Conservation (phyloP, 92 coral and sea anemone species). For the Actinostola sp. region DNA sequence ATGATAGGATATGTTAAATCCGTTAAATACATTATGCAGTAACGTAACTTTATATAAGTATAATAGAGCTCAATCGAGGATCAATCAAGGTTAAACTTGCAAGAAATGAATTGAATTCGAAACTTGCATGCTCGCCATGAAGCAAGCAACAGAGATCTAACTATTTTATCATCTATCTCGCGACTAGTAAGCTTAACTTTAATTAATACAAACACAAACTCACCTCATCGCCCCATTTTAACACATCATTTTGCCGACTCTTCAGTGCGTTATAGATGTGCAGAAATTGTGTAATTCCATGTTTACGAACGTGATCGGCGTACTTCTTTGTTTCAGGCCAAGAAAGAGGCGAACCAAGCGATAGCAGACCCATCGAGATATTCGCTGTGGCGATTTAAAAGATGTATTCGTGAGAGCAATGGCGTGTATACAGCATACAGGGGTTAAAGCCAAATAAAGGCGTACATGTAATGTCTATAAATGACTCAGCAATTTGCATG, state of each 20-base stretch:
- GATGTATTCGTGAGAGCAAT: background rate
- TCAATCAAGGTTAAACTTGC: no score
- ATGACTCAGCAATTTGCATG: no score
- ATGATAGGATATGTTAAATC: no score
- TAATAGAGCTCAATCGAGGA: no score
- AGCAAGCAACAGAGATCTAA: no score
- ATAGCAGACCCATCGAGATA: conserved; percentile 79
- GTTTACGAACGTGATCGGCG: conserved; percentile 92
- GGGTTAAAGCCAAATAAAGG: background rate
- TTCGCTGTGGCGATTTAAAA: background rate
- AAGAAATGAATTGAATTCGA: no score
- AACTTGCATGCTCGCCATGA: no score
- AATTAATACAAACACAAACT: no score
- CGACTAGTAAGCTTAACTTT: no score
- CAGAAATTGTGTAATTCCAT: conserved; percentile 87
- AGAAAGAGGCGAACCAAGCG: conserved; percentile 90
- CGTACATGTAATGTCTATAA: background rate
- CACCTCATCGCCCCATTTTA: conserved; percentile 99
- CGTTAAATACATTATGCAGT: no score
- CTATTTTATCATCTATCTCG: no score
- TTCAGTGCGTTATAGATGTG: conserved; percentile 85
- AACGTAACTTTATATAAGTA: no score
- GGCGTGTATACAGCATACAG: background rate
- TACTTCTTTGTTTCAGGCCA: conserved; percentile 93
- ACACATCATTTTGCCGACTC: conserved; percentile 80